These are phyloP conservation scores for Oncorhynchus keta DNA, from an alignment of 2,113 vertebrate genomes.

Conservation along the genomic window DNA sequence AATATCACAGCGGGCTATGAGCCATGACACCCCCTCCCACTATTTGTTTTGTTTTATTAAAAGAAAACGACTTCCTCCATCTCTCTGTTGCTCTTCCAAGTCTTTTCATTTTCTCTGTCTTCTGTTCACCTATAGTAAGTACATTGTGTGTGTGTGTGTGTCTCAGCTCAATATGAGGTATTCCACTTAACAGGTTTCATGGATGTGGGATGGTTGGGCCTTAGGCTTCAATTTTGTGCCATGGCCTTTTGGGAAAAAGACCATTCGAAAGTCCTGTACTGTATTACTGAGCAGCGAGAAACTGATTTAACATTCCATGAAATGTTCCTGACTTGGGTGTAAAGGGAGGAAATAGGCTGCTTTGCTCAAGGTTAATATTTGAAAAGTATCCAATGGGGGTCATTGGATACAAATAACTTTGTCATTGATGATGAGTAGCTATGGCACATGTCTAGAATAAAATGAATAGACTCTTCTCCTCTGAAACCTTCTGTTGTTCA, in stretches of 20 bases:
- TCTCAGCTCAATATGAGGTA: neutral
- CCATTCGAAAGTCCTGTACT: neutral
- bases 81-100: neutral
- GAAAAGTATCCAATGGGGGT: too few relatives aligned
- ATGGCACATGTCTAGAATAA: too few relatives aligned
- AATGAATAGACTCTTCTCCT: too few relatives aligned
- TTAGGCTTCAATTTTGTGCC: slow-evolving; percentile 4
- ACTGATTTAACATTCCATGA: neutral
- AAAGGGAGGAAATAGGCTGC: neutral
- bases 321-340: neutral
- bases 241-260: slow-evolving; percentile 5
- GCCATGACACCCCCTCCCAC: neutral
- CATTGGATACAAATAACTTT: too few relatives aligned
- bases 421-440: too few relatives aligned
- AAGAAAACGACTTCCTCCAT: neutral
- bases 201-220: slow-evolving; percentile 12
- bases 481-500: too few relatives aligned
- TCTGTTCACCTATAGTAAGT: neutral
- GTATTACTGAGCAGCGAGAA: neutral
- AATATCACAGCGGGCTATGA: neutral
- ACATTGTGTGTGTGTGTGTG: slow-evolving; percentile 3
- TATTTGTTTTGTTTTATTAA: slow-evolving; percentile 8
- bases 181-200: slow-evolving; percentile 19
- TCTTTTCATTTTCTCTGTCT: neutral
- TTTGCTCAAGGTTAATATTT: neutral